Conservation (phyloP, 2,113 vertebrate genomes). For the Phainopepla nitens region DNA sequence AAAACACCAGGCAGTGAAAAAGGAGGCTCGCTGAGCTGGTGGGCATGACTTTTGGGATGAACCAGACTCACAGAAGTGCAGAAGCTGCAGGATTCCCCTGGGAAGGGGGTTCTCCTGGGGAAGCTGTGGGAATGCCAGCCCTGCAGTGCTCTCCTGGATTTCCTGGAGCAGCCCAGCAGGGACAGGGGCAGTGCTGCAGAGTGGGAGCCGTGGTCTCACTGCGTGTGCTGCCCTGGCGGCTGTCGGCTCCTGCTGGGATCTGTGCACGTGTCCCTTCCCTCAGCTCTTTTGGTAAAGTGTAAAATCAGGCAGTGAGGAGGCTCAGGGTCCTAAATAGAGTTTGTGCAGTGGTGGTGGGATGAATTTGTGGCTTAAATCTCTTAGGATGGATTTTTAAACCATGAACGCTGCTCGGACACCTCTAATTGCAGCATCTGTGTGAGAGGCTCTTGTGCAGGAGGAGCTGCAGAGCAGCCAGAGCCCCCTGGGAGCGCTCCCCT, state of each 20-base stretch:
- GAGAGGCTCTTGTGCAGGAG: not conserved
- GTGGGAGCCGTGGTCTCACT: not conserved
- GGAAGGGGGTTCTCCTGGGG: not conserved
- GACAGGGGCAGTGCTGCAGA: not conserved
- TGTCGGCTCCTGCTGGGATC: not conserved
- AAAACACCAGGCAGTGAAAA: not conserved
- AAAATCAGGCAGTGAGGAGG: not conserved
- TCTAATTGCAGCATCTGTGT: rapidly evolving
- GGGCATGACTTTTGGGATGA: not conserved
- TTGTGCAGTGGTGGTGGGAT: not conserved
- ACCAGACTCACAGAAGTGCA: rapidly evolving
- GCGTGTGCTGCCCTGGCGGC: rapidly evolving
- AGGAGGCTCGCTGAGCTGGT: not conserved
- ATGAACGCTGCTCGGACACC: rapidly evolving
- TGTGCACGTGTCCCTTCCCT: not conserved
- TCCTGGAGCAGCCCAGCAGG: not conserved
- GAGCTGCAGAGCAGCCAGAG: not conserved
- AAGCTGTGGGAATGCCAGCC: not conserved
- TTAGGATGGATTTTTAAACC: not conserved
- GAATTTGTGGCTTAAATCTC: not conserved
- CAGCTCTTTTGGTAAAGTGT: not conserved
- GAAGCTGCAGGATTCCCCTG: not conserved
- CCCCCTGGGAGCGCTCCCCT: not conserved
- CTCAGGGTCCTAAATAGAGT: not conserved
- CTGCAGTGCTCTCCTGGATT: rapidly evolving